phyloP scores from a whole-genome alignment of 2,113 vertebrate species.

The Riparia riparia region DNA sequence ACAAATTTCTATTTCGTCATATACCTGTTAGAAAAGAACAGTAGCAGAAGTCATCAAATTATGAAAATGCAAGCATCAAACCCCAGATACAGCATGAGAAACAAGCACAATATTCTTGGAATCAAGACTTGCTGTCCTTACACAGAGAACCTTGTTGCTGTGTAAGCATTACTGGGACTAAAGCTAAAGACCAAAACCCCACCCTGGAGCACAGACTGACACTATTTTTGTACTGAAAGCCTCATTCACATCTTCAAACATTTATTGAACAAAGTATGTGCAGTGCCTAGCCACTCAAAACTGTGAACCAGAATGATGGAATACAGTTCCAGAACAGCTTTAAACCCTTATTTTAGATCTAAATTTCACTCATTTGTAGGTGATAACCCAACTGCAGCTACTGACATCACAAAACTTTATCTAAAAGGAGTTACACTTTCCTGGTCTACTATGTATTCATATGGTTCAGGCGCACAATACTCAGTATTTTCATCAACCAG shows the following conservation, averaged over 20 bases:
- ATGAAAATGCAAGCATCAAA: neutral
- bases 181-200: neutral
- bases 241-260: neutral
- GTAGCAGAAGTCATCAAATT: neutral
- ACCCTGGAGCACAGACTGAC: neutral
- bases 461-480: conserved; percentile 62
- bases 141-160: neutral
- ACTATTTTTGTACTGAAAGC: neutral
- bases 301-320: neutral
- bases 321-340: neutral
- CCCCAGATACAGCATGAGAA: neutral
- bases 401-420: neutral
- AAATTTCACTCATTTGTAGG: neutral
- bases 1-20: conserved; percentile 88
- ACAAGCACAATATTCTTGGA: neutral
- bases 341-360: neutral
- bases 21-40: conserved; percentile 74
- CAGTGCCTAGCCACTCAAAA: neutral
- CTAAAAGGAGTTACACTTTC: conserved; percentile 65
- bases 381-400: neutral
- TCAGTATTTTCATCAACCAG: conserved; percentile 72
- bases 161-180: neutral
- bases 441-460: conserved; percentile 82
- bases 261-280: neutral
- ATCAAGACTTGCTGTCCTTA: neutral